Evolutionary conservation across 2,888 invertebrate species (phyloP).

Genomic region (Boloria selene): DNA sequence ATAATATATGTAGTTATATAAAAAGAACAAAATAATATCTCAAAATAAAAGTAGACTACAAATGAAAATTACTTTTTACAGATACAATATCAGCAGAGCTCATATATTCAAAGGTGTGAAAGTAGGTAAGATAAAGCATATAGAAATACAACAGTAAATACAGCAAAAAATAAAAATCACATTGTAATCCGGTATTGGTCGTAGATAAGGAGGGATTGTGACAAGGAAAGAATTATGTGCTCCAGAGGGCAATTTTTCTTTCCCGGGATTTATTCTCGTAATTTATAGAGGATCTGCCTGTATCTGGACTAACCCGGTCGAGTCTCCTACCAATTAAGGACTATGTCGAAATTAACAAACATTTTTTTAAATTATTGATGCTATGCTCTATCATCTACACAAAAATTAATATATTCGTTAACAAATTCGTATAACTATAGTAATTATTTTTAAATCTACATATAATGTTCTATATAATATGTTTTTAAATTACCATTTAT

Average conservation of each 20-base stretch:
- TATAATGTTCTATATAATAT: too few relatives aligned
- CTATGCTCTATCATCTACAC: background rate
- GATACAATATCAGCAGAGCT: slow-evolving; percentile 3
- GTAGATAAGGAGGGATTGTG: slow-evolving; percentile 81
- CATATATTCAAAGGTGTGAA: slow-evolving; percentile 36
- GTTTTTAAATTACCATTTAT: too few relatives aligned
- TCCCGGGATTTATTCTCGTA: slow-evolving; percentile 81
- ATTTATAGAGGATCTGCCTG: slow-evolving; percentile 81
- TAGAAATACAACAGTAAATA: slow-evolving; percentile 59
- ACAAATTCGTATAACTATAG: too few relatives aligned
- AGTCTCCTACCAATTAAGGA: slow-evolving; percentile 73
- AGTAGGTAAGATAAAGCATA: slow-evolving; percentile 37
- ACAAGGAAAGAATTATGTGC: slow-evolving; percentile 83
- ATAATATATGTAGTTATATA: too few relatives aligned
- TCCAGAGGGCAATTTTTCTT: slow-evolving; percentile 83
- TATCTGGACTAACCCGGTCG: slow-evolving; percentile 79
- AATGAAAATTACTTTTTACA: too few relatives aligned
- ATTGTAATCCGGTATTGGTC: slow-evolving; percentile 83
- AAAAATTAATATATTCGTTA: background rate
- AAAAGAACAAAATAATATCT: background rate
- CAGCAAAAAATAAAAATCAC: slow-evolving; percentile 80
- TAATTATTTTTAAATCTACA: too few relatives aligned
- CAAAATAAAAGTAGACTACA: too few relatives aligned
- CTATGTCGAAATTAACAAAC: slow-evolving; percentile 40
- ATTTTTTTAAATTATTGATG: slow-evolving; percentile 11